Conservation (phyloP, 2,113 vertebrate genomes). For the Notarius quadriscutis region DNA sequence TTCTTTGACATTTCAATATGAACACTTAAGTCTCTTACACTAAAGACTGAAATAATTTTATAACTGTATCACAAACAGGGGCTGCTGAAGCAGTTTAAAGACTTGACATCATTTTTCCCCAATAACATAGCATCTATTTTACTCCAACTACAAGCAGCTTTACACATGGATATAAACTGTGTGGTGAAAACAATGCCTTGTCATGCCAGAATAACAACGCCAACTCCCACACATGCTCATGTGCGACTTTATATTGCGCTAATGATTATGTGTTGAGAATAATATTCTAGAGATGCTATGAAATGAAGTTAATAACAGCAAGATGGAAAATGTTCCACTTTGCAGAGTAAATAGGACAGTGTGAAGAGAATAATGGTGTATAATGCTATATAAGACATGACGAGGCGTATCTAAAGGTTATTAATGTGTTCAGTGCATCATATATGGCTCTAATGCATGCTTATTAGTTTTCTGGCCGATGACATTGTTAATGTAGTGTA, state of each 20-base stretch:
- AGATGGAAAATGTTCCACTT: background rate
- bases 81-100: background rate
- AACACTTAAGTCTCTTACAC: background rate
- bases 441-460: background rate
- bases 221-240: background rate
- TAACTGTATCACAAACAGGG: background rate
- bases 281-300: background rate
- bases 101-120: background rate
- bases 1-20: background rate
- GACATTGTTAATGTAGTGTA: background rate
- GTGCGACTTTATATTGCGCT: background rate
- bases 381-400: background rate
- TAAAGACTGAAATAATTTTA: background rate
- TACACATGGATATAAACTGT: background rate
- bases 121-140: background rate
- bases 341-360: background rate
- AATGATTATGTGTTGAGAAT: background rate
- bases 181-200: background rate
- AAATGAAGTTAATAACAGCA: background rate
- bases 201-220: background rate
- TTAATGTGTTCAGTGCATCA: conserved; percentile 19
- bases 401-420: background rate
- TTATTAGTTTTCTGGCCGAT: background rate
- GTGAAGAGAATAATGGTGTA: background rate
- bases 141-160: background rate